These are phyloP conservation scores for Gila orcuttii DNA, from an alignment of 2,113 vertebrate genomes.

Conservation along the genomic window DNA sequence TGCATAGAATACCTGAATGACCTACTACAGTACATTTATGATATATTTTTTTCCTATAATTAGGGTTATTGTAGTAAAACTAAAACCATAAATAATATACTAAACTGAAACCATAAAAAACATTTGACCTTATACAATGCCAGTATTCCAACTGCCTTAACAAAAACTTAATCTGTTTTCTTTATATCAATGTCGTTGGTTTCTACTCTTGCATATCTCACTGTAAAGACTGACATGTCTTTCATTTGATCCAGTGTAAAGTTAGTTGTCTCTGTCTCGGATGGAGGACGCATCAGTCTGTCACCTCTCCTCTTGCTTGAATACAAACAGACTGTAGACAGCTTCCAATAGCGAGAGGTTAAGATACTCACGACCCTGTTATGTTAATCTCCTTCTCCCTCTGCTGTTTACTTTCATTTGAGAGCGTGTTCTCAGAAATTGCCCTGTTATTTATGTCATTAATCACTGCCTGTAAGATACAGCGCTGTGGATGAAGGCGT, in stretches of 20 bases:
- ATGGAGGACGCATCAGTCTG: conserved; percentile 51
- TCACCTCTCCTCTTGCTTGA: conserved; percentile 43
- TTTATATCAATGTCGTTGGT: neutral
- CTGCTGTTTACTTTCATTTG: conserved; percentile 40
- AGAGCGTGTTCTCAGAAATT: conserved; percentile 25
- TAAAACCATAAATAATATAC: too few species aligned
- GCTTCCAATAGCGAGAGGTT: conserved; percentile 47
- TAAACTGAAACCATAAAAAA: too few species aligned
- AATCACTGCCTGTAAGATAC: conserved; percentile 57
- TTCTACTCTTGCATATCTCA: neutral
- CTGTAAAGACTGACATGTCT: neutral
- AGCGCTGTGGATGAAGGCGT: conserved; percentile 54
- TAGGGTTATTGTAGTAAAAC: too few species aligned
- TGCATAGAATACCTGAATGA: too few species aligned
- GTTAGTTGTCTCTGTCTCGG: neutral
- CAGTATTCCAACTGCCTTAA: neutral
- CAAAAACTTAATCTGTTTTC: too few species aligned
- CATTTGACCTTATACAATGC: neutral
- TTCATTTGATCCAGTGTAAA: neutral
- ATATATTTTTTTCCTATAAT: too few species aligned
- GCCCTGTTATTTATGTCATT: conserved; percentile 61
- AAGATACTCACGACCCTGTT: conserved; percentile 42
- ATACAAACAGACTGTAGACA: conserved; percentile 55
- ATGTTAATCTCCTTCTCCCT: conserved; percentile 22
- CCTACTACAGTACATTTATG: too few species aligned